These are phyloP conservation scores for Danio tinwini DNA, from an alignment of 2,797 vertebrate species.

Conservation along the genomic window DNA sequence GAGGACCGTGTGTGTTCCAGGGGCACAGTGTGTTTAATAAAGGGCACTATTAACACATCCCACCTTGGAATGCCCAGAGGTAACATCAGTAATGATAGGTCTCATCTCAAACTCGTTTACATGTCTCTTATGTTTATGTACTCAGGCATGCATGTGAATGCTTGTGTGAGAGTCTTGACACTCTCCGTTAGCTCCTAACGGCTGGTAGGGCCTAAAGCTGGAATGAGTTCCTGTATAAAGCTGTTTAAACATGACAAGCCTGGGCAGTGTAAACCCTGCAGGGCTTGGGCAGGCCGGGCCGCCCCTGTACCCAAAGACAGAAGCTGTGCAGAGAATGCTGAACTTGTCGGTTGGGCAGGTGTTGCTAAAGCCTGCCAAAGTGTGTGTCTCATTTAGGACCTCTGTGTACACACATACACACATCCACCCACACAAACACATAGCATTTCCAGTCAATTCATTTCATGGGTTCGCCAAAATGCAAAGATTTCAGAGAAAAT, in stretches of 20 bases:
- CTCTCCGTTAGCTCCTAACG: neutral
- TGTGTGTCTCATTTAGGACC: conserved; percentile 19
- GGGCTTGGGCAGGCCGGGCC: neutral
- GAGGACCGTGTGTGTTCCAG: conserved; percentile 25
- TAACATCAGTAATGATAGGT: conserved; percentile 40
- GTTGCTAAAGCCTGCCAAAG: conserved; percentile 20
- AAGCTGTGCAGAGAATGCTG: neutral
- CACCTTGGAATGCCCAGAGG: conserved; percentile 36
- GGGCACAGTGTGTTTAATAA: conserved; percentile 16
- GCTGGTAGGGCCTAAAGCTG: conserved; percentile 12
- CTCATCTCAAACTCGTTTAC: conserved; percentile 3
- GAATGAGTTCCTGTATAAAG: conserved; percentile 15
- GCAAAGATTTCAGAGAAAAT: conserved; percentile 24
- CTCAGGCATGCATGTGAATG: conserved; percentile 9
- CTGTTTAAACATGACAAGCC: conserved; percentile 36
- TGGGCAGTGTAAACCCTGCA: conserved; percentile 35
- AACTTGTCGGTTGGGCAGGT: conserved; percentile 5
- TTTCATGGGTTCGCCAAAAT: conserved; percentile 42
- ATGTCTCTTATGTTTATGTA: conserved; percentile 36
- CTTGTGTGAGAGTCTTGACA: conserved; percentile 28
- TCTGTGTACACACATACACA: conserved; percentile 44
- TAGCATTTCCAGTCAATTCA: neutral
- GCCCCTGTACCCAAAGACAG: conserved; percentile 15
- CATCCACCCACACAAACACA: conserved; percentile 37
- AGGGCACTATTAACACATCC: conserved; percentile 55